phyloP scores from a whole-genome alignment of 1,140 invertebrate genomes.

The Saxidomus purpurata region DNA sequence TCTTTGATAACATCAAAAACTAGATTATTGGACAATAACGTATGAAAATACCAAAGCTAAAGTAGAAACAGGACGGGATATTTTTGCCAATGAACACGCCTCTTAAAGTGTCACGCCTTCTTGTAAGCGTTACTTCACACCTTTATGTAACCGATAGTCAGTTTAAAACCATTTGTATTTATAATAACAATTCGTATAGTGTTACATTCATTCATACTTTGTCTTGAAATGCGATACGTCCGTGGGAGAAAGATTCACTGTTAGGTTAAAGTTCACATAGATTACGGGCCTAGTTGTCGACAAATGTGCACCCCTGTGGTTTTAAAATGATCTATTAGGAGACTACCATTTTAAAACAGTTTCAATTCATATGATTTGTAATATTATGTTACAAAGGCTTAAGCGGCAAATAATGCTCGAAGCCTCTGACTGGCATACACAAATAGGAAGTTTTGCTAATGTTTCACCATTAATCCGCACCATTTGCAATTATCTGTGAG shows the following conservation, averaged over 20 bases:
- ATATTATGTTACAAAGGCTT: no score
- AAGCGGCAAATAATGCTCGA: no score
- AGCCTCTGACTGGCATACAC: no score
- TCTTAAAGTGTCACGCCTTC: background rate
- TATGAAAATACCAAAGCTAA: no score
- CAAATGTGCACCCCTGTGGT: background rate
- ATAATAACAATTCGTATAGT: background rate
- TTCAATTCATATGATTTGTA: no score
- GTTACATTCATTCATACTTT: background rate
- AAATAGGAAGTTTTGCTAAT: no score
- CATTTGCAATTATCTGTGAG: no score
- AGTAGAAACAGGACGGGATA: no score
- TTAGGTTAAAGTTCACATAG: background rate
- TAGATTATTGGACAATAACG: no score
- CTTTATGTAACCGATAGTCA: background rate
- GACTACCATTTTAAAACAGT: background rate
- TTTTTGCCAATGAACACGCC: background rate
- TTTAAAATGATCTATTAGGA: background rate
- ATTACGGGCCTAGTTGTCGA: background rate
- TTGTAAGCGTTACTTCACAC: background rate
- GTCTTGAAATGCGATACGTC: background rate
- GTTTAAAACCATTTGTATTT: background rate
- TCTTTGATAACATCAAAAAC: no score
- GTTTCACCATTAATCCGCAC: no score
- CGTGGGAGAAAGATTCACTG: background rate